Percentiles rank a stretch among this genome's conserved stretches.
Conservation (phyloP, 1,140 invertebrate genomes). For the Centruroides vittatus region DNA sequence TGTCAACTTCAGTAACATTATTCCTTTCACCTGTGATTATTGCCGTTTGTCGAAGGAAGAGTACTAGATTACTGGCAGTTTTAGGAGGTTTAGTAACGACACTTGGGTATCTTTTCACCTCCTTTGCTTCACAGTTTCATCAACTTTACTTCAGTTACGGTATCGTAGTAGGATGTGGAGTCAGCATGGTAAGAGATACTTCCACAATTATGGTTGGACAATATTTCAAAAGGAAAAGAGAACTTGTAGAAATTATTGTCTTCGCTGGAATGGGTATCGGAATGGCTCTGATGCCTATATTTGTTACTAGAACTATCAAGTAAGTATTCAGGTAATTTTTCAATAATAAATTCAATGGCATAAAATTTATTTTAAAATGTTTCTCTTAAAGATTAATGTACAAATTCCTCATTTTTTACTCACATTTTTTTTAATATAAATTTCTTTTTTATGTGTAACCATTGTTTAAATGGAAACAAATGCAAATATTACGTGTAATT, state of each 20-base stretch:
- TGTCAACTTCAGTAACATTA: constrained; percentile 64
- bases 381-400: too few relatives aligned
- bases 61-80: constrained; percentile 70
- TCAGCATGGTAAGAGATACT: constrained; percentile 68
- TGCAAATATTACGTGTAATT: too few relatives aligned
- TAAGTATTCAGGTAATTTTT: too few relatives aligned
- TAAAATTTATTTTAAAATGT: too few relatives aligned
- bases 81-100: constrained; percentile 71
- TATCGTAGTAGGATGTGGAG: constrained; percentile 59
- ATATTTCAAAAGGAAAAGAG: constrained; percentile 70
- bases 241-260: constrained; percentile 80
- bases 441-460: too few relatives aligned
- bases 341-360: too few relatives aligned
- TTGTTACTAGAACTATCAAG: too few relatives aligned
- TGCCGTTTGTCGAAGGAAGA: constrained; percentile 68
- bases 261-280: constrained; percentile 57
- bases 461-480: too few relatives aligned
- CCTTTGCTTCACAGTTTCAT: constrained; percentile 55
- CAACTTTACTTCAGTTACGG: constrained; percentile 79
- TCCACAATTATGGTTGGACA: constrained; percentile 73
- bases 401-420: too few relatives aligned
- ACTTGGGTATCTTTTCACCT: constrained; percentile 68
- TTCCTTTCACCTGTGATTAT: constrained; percentile 69
- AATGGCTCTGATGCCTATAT: neutral
- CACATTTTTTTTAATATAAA: too few relatives aligned